phyloP scores from a whole-genome alignment of 2,113 vertebrate genomes.

The Notothenia coriiceps region DNA sequence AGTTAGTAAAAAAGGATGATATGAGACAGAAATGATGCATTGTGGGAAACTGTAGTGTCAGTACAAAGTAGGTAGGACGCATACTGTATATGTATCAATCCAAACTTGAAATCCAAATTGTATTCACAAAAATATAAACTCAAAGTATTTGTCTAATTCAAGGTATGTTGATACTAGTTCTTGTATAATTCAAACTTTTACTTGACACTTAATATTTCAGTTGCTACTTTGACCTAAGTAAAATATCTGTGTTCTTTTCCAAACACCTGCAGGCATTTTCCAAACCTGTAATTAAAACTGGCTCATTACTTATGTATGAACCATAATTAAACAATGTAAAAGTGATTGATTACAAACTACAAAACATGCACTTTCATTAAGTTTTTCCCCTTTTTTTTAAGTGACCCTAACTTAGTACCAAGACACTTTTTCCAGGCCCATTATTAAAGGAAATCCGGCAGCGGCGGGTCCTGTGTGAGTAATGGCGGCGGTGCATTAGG shows the following conservation, averaged over 20 bases:
- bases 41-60: no score
- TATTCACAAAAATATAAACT: no score
- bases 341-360: background rate
- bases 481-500: conserved; percentile 82
- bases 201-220: background rate
- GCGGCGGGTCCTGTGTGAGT: conserved; percentile 65
- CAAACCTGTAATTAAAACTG: background rate
- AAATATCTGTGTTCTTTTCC: background rate
- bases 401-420: conserved; percentile 35
- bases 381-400: conserved; percentile 28
- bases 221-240: background rate
- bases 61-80: no score
- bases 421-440: conserved; percentile 42
- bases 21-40: no score
- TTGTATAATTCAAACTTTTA: no score
- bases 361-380: background rate
- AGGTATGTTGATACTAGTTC: background rate
- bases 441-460: conserved; percentile 54
- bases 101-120: no score
- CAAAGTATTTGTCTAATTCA: background rate
- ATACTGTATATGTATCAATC: no score
- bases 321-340: conserved; percentile 14
- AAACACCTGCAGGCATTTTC: background rate
- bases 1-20: no score
- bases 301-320: background rate